Percentiles rank a stretch among this genome's conserved stretches.
phyloP scores from a whole-genome alignment of 1,140 invertebrate species.

The Drosophila persimilis region DNA sequence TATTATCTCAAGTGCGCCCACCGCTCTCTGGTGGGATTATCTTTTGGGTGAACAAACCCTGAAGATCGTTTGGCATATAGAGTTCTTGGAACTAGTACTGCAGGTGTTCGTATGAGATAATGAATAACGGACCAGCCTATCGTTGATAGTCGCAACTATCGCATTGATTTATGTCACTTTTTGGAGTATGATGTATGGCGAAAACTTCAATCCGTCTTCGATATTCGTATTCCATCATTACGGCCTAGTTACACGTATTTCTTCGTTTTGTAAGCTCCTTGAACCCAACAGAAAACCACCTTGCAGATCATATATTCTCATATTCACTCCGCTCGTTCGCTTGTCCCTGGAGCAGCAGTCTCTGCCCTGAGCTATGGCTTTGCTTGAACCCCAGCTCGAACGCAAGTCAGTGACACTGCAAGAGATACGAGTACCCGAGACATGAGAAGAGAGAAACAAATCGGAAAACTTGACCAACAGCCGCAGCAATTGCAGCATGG shows the following conservation, averaged over 20 bases:
- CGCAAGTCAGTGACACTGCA: constrained; percentile 53
- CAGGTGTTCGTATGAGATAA: neutral
- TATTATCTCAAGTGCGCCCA: constrained; percentile 50
- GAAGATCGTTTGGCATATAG: neutral
- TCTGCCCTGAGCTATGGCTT: constrained; percentile 40
- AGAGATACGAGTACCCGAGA: neutral
- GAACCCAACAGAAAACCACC: constrained; percentile 22
- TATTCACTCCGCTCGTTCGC: neutral
- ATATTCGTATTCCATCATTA: too few species aligned
- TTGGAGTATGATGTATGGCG: too few species aligned
- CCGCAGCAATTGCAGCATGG: constrained; percentile 35
- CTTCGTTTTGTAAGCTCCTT: neutral
- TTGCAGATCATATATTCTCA: constrained; percentile 14
- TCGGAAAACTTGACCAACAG: constrained; percentile 43
- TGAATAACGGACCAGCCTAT: too few species aligned
- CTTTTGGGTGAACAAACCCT: constrained; percentile 4
- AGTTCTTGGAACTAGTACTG: too few species aligned
- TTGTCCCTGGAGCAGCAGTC: constrained; percentile 31
- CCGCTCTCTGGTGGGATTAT: neutral
- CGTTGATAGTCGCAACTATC: too few species aligned
- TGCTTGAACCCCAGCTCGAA: constrained; percentile 40
- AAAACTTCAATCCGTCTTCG: too few species aligned
- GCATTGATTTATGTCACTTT: too few species aligned
- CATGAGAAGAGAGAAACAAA: constrained; percentile 8
- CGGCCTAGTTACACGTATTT: too few species aligned